Percentiles rank a stretch among this genome's conserved stretches.
phyloP scores from a whole-genome alignment of 2,113 vertebrate species.

The Verasper variegatus region DNA sequence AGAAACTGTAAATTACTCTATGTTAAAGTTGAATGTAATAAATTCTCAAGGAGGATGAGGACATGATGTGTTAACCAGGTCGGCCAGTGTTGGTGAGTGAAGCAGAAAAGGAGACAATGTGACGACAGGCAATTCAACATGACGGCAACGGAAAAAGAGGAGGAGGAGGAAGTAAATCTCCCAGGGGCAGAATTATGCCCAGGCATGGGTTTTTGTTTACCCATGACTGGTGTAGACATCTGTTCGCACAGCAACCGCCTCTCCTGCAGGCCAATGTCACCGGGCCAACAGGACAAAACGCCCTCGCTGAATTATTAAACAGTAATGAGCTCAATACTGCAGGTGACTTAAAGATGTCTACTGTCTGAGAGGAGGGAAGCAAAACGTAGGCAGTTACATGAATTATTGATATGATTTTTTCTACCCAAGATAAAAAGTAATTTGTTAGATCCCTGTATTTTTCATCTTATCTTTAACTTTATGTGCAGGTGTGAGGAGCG shows the following conservation, averaged over 20 bases:
- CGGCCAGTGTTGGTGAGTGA: constrained; percentile 12
- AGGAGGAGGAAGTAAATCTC: constrained; percentile 53
- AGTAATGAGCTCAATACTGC: constrained; percentile 38
- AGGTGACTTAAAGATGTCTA: constrained; percentile 37
- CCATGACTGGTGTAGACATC: constrained; percentile 73
- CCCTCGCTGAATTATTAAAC: constrained; percentile 69
- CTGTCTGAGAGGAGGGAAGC: not conserved
- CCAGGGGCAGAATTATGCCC: constrained; percentile 53
- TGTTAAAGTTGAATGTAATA: not conserved
- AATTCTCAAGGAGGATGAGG: not conserved
- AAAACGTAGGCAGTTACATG: not conserved
- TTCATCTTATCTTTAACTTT: no score
- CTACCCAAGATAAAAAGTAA: no score
- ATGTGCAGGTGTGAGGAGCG: no score
- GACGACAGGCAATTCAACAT: constrained; percentile 3
- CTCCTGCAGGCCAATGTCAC: constrained; percentile 70
- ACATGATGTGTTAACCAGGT: constrained; percentile 1
- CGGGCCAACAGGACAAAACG: constrained; percentile 63
- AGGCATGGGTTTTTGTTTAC: constrained; percentile 69
- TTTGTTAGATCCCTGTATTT: no score
- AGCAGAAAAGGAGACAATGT: constrained; percentile 18
- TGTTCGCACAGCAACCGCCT: constrained; percentile 74
- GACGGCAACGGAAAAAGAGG: constrained; percentile 28
- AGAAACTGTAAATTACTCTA: no score
- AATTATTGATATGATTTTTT: not conserved